Evolutionary conservation across 2,113 vertebrate genomes (phyloP).

Genomic region (Mugil cephalus): DNA sequence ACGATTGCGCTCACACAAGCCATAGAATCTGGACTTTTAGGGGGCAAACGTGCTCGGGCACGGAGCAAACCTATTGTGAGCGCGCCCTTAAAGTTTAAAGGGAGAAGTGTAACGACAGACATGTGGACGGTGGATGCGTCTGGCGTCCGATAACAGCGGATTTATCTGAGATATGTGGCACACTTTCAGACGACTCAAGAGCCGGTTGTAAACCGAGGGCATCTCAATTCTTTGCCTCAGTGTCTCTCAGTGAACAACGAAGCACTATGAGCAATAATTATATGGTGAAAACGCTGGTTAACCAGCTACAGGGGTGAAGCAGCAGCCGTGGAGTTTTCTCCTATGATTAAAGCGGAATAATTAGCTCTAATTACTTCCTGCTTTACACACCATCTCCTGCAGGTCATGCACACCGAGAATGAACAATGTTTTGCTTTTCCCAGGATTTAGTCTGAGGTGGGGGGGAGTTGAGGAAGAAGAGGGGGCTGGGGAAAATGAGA

Average conservation of each 20-base stretch:
- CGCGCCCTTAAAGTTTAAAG: background rate
- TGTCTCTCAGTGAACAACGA: slow-evolving; percentile 48
- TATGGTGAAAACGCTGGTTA: slow-evolving; percentile 42
- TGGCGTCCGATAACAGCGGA: slow-evolving; percentile 12
- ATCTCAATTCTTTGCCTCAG: slow-evolving; percentile 24
- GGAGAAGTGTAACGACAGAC: background rate
- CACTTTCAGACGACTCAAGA: slow-evolving; percentile 28
- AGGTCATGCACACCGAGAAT: slow-evolving; percentile 69
- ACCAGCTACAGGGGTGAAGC: slow-evolving; percentile 28
- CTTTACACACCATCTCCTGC: slow-evolving; percentile 68
- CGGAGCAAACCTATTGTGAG: too few species aligned
- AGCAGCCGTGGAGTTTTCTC: slow-evolving; percentile 18
- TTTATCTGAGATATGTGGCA: slow-evolving; percentile 29
- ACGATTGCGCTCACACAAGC: too few species aligned
- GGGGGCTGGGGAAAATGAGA: background rate
- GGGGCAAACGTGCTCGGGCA: too few species aligned
- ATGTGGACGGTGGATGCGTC: slow-evolving; percentile 33
- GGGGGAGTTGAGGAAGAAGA: background rate
- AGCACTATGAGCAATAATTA: slow-evolving; percentile 63
- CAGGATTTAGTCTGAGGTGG: slow-evolving; percentile 40
- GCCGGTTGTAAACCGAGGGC: slow-evolving; percentile 32
- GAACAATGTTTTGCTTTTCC: slow-evolving; percentile 72
- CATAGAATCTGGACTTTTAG: too few species aligned
- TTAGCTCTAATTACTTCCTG: slow-evolving; percentile 81
- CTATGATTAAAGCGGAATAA: slow-evolving; percentile 75